phyloP scores from a whole-genome alignment of 2,888 invertebrate species.

The Ophioninae sp. region DNA sequence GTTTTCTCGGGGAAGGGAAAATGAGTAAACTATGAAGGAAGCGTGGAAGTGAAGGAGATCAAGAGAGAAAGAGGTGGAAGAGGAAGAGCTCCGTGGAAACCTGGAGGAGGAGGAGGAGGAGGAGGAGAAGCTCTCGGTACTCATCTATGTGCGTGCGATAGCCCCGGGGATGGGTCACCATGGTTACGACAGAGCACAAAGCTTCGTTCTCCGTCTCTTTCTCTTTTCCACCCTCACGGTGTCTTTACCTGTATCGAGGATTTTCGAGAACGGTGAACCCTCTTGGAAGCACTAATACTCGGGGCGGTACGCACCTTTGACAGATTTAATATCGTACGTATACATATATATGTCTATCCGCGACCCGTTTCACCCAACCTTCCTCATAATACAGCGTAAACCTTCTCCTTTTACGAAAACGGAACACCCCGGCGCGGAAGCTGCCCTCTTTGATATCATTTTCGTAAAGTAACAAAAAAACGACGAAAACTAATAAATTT shows the following conservation, averaged over 20 bases:
- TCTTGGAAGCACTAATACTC: slow-evolving; percentile 21
- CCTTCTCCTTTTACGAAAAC: slow-evolving; percentile 14
- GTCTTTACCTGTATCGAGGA: slow-evolving; percentile 22
- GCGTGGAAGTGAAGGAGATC: slow-evolving; percentile 14
- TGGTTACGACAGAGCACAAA: slow-evolving; percentile 60
- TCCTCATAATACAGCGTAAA: slow-evolving; percentile 43
- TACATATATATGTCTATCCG: neutral
- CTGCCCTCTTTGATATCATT: neutral
- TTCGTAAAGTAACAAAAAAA: neutral
- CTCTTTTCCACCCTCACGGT: slow-evolving; percentile 7
- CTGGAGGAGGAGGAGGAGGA: slow-evolving; percentile 20
- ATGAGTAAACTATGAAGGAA: slow-evolving; percentile 21
- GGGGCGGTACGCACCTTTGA: slow-evolving; percentile 40
- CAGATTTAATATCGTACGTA: slow-evolving; percentile 61
- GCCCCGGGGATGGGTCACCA: slow-evolving; percentile 58
- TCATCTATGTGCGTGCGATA: neutral
- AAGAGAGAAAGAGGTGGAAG: slow-evolving; percentile 2
- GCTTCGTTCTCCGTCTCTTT: slow-evolving; percentile 32
- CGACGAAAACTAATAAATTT: no score
- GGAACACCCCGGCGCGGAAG: neutral
- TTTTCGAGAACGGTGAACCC: slow-evolving; percentile 37
- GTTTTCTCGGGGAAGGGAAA: slow-evolving; percentile 6
- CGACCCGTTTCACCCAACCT: slow-evolving; percentile 25
- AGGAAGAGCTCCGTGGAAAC: slow-evolving; percentile 20
- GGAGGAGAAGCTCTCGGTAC: slow-evolving; percentile 8